Evolutionary conservation across 2,113 vertebrate genomes (phyloP), one percentile per base, ranked within the genome.

Genomic region (Tylochromis polylepis): DNA sequence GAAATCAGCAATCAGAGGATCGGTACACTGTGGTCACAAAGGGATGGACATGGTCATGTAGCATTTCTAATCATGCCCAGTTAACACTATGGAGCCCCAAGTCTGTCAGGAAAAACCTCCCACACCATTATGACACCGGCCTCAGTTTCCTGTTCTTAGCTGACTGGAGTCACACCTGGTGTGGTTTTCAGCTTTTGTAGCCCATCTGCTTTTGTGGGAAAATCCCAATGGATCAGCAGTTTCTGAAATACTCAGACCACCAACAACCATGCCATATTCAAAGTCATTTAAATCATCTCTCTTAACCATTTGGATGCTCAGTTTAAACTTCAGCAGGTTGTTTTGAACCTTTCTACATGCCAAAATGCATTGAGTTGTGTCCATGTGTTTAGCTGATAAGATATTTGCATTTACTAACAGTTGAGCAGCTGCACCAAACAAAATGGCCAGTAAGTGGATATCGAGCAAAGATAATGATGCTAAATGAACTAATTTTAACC

Each of bases 311-410:
- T 27, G 24, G 70, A 49, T 24, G 6, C 70, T 72, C 67, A 16
- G 14, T 46, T 46, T 46, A 27, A 72, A 72, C 22, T 75, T 49
- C 46, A 75, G 41, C 67, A 75, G 67, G 15, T 49, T 11, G 9
- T 29, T 7, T 41, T 49, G 15, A 49, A 27, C 41, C 18, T 75
- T 46, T 75, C 1, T 75, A 75, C 67, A 49, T 49, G 38, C 67
- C 8, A 46, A 46, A 75, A 29, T 75, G 0, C 0, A 75, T 29
- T 75, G 24, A 0, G 22, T 75, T 49, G 67, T 29, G 49, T 15
- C 43, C 70, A 75, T 29, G 16, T 51, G 16, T 16, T 46, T 49
- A 7, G 43, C 43, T 75, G 24, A 49, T 49, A 49, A 49, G 22
- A 75, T 49, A 49, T 75, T 49, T 75, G 41, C 41, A 75, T 29